A percentile compares a stretch with the other conserved stretches of the same genome.
These are phyloP conservation scores for Zootermopsis nevadensis DNA, from an alignment of 2,888 invertebrate genomes.

Conservation along the genomic window DNA sequence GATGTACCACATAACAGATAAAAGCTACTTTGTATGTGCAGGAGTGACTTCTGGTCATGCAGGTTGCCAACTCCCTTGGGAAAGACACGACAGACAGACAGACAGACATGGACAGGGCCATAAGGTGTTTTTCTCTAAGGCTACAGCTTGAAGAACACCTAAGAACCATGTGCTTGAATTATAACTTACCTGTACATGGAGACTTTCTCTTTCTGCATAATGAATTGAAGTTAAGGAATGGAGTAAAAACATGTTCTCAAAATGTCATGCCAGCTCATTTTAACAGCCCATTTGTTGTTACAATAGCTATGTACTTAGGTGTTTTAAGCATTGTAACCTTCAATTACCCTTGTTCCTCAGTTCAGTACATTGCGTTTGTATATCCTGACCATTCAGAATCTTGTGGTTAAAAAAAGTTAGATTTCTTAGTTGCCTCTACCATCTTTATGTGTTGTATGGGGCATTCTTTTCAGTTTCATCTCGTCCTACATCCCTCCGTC, in stretches of 20 bases:
- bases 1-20: too few relatives aligned
- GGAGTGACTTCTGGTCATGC: too few relatives aligned
- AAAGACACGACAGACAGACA: too few relatives aligned
- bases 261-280: conserved; percentile 3
- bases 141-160: too few relatives aligned
- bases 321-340: not conserved
- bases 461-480: conserved; percentile 15
- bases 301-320: not conserved
- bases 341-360: not conserved
- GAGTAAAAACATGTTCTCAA: not conserved
- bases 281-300: conserved; percentile 13
- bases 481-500: not conserved
- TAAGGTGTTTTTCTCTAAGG: too few relatives aligned
- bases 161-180: not conserved
- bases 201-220: not conserved
- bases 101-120: too few relatives aligned
- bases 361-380: conserved; percentile 2
- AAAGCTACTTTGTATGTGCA: too few relatives aligned
- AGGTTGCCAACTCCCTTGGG: too few relatives aligned
- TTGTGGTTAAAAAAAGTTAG: not conserved
- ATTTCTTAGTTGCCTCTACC: not conserved
- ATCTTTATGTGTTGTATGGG: not conserved
- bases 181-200: not conserved
- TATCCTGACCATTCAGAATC: conserved; percentile 5
- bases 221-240: not conserved